Percentiles rank a stretch among this genome's conserved stretches.
Evolutionary conservation across 2,113 vertebrate genomes (phyloP).

Genomic region (Paedocypris sp.): DNA sequence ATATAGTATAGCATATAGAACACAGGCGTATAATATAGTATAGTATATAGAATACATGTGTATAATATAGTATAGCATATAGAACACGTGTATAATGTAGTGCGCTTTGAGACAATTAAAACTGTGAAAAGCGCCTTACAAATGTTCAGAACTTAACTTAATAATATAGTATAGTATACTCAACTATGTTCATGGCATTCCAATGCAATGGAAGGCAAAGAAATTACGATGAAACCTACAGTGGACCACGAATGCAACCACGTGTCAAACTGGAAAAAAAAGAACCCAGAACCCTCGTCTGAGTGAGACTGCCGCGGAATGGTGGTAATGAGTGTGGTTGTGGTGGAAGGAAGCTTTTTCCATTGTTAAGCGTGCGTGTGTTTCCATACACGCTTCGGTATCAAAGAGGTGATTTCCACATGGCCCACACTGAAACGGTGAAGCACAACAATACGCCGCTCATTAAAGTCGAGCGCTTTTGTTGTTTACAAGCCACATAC

Average conservation of each 20-base stretch:
- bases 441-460: background rate
- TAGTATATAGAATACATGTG: too few relatives aligned
- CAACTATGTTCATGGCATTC: background rate
- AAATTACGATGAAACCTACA: background rate
- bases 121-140: too few relatives aligned
- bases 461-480: slow-evolving; percentile 25
- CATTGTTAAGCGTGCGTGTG: background rate
- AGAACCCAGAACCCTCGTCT: background rate
- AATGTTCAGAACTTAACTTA: too few relatives aligned
- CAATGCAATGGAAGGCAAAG: background rate
- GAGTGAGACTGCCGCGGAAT: slow-evolving; percentile 7
- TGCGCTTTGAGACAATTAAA: too few relatives aligned
- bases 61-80: too few relatives aligned
- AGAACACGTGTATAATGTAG: too few relatives aligned
- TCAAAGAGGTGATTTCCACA: background rate
- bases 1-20: too few relatives aligned
- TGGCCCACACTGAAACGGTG: background rate
- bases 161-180: too few relatives aligned
- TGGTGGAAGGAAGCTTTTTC: slow-evolving; percentile 16
- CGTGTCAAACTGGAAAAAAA: slow-evolving; percentile 7
- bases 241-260: slow-evolving; percentile 18
- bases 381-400: background rate
- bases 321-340: slow-evolving; percentile 16
- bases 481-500: slow-evolving; percentile 23
- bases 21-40: too few relatives aligned